Evolutionary conservation across 2,888 invertebrate species (phyloP).

Genomic region (Drosophila kambysellisi): DNA sequence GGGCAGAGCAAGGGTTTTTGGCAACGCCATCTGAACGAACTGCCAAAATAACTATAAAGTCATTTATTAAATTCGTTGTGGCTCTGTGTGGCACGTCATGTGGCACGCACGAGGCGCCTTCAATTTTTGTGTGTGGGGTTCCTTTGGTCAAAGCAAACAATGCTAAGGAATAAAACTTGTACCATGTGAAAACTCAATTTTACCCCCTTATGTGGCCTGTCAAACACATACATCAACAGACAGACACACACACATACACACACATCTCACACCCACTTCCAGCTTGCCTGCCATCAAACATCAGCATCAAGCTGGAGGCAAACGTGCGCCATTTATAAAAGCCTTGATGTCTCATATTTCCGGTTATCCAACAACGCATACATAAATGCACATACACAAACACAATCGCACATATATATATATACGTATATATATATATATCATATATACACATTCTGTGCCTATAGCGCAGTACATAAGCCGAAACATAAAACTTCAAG

Average conservation of each 20-base stretch:
- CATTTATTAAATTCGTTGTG: conserved; percentile 79
- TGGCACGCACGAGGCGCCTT: conserved; percentile 50
- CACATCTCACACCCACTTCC: conserved; percentile 3
- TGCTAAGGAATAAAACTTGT: conserved; percentile 56
- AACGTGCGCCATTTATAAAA: conserved; percentile 79
- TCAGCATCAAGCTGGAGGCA: conserved; percentile 58
- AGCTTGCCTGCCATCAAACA: conserved; percentile 65
- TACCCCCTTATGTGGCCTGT: conserved; percentile 79
- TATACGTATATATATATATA: conserved; percentile 6
- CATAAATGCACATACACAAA: conserved; percentile 31
- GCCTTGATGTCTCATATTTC: conserved; percentile 81
- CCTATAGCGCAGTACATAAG: conserved; percentile 66
- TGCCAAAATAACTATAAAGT: conserved; percentile 75
- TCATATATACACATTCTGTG: conserved; percentile 28
- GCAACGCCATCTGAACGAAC: conserved; percentile 19
- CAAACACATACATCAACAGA: conserved; percentile 75
- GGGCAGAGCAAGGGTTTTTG: conserved; percentile 62
- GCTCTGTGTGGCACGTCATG: conserved; percentile 42
- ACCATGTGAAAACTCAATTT: conserved; percentile 76
- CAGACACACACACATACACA: background rate
- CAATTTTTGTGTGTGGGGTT: conserved; percentile 11
- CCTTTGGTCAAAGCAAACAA: conserved; percentile 64
- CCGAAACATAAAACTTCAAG: conserved; percentile 75
- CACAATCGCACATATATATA: conserved; percentile 2
- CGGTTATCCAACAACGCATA: conserved; percentile 69